These are phyloP conservation scores for Lasioglossum vierecki DNA, from an alignment of 2,888 invertebrate genomes.

Conservation along the genomic window DNA sequence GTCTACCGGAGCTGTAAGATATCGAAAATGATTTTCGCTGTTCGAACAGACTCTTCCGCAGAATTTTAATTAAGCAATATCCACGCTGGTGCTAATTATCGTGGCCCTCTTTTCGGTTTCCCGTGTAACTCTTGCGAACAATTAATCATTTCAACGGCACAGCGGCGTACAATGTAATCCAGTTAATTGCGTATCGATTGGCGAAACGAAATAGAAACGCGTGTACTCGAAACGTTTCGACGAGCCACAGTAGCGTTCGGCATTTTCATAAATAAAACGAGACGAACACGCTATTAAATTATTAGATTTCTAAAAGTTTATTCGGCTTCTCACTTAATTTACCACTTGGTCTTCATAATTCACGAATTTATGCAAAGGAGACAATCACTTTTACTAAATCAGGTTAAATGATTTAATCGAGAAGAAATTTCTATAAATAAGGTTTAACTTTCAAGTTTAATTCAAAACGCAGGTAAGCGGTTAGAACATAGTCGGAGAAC, in stretches of 20 bases:
- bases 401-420: too few species aligned
- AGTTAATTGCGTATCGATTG: slow-evolving; percentile 32
- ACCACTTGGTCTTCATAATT: background rate
- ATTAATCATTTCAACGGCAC: slow-evolving; percentile 53
- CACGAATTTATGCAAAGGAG: background rate
- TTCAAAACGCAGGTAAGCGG: too few species aligned
- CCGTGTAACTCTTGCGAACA: slow-evolving; percentile 27
- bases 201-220: slow-evolving; percentile 4
- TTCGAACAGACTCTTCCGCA: slow-evolving; percentile 23
- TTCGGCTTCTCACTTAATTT: background rate
- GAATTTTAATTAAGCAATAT: slow-evolving; percentile 65
- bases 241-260: background rate
- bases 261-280: slow-evolving; percentile 14
- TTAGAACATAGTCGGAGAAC: too few species aligned
- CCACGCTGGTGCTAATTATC: slow-evolving; percentile 50
- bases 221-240: slow-evolving; percentile 6
- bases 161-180: slow-evolving; percentile 6
- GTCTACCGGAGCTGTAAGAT: background rate
- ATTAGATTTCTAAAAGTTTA: background rate
- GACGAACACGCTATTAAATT: background rate
- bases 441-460: too few species aligned
- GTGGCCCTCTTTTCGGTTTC: slow-evolving; percentile 33
- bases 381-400: background rate
- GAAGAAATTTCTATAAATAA: too few species aligned
- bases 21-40: slow-evolving; percentile 20